Evolutionary conservation across 2,113 vertebrate genomes (phyloP), one percentile per base, ranked within the genome.

Genomic region (Campylomormyrus tamandua): DNA sequence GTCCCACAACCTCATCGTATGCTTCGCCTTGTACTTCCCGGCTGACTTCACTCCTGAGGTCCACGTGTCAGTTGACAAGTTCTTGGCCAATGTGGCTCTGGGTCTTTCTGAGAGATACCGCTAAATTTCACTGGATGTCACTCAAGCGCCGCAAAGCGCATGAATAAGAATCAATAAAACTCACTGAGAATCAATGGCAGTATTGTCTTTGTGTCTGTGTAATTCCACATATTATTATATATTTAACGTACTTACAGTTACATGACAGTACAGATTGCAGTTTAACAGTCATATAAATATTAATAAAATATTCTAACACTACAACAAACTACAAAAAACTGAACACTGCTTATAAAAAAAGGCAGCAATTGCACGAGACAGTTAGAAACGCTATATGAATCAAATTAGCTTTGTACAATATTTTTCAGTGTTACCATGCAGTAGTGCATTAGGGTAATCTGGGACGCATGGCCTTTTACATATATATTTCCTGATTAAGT

Each of bases 31-130:
- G 87, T 52, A 83, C n/a, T 93, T 91, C 83, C 92, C 92, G 27
- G 89, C 0, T 0, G 92, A 92, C 2, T 93, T 92, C 92, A 70
- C 89, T 56, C 91, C 92, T 42, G 92, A 93, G 19, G 90, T 91
- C 50, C 92, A 93, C 8, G 10, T 93, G 87, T 89, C 92, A 6
- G 8, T 90, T 27, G 92, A 93, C 87, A 93, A 93, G 83, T 93
- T 93, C 84, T 87, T 93, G 24, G 80, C 88, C 48, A 58, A 52
- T 39, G 1, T 93, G 90, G 90, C 90, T 19, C 48, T 85, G 45
- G 91, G 66, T 83, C 87, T 93, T 56, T 42, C 92, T 56, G 92
- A 93, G 88, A 91, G 31, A 45, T 93, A 93, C 92, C 90, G 92
- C 31, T 93, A 91, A 92, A 89, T 31, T 19, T 21, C 35, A 6